Percentiles rank a stretch among this genome's conserved stretches.
Conservation (phyloP, 2,797 vertebrate genomes). For the Sitta carolinensis region DNA sequence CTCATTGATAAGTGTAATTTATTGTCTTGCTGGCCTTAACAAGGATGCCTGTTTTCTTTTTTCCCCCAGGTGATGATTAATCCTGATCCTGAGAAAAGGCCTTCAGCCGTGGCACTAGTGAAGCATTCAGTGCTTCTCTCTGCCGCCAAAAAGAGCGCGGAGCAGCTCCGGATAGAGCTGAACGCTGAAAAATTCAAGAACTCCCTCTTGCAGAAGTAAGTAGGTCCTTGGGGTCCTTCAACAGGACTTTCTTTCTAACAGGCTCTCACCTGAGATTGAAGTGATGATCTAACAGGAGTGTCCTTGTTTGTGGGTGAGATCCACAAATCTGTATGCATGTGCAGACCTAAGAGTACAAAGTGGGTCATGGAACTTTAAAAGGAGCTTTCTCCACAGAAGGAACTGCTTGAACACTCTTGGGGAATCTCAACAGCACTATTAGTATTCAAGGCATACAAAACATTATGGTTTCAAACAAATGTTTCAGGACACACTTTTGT, state of each 20-base stretch:
- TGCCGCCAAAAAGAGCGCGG: conserved; percentile 90
- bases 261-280: not conserved
- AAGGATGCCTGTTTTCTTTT: not conserved
- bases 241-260: not conserved
- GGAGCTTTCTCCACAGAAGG: not conserved
- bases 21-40: not conserved
- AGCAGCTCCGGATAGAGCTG: conserved; percentile 94
- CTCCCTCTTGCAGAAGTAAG: conserved; percentile 94
- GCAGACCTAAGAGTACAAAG: not conserved
- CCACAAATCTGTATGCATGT: not conserved
- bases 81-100: conserved; percentile 87
- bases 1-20: not conserved
- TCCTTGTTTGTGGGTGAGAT: not conserved
- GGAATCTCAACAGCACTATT: not conserved
- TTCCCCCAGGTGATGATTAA: conserved; percentile 90
- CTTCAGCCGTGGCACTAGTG: conserved; percentile 86
- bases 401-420: not conserved
- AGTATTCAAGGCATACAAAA: not conserved
- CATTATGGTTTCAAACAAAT: not conserved
- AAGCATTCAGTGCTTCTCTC: conserved; percentile 93
- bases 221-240: not conserved
- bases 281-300: not conserved
- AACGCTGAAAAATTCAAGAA: conserved; percentile 99
- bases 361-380: not conserved
- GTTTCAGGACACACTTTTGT: not conserved